Evolutionary conservation across 2,797 vertebrate genomes (phyloP).

Genomic region (Galaxias olidus): DNA sequence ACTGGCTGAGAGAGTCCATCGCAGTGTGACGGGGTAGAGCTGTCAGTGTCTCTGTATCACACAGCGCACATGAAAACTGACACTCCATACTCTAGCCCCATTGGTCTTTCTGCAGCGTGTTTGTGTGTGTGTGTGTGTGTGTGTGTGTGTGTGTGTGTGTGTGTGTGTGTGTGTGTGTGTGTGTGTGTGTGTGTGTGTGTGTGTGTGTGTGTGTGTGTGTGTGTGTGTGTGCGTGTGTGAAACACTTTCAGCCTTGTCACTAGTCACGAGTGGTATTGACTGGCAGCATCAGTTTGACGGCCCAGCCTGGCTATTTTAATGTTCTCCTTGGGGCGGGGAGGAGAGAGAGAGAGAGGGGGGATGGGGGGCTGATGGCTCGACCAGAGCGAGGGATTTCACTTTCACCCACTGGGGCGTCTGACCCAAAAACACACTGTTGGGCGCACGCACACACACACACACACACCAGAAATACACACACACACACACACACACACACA

Average conservation of each 20-base stretch:
- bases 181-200: conserved; percentile 4
- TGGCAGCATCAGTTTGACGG: conserved; percentile 20
- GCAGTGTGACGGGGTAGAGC: too few relatives aligned
- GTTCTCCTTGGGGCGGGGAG: conserved; percentile 57
- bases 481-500: conserved; percentile 13
- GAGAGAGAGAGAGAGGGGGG: conserved; percentile 53
- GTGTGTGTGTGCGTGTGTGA: not conserved
- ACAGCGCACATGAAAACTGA: too few relatives aligned
- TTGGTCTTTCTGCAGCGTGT: too few relatives aligned
- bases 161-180: conserved; percentile 42
- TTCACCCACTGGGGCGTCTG: conserved; percentile 29
- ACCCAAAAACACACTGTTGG: conserved; percentile 45
- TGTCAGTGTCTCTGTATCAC: too few relatives aligned
- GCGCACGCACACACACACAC: conserved; percentile 23
- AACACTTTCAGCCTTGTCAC: conserved; percentile 48
- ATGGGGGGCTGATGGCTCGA: too few relatives aligned
- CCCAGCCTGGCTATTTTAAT: conserved; percentile 65
- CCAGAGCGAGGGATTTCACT: conserved; percentile 44
- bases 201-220: too few relatives aligned
- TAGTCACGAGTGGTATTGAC: conserved; percentile 63
- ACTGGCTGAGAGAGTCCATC: too few relatives aligned
- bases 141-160: conserved; percentile 38
- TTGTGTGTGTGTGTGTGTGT: conserved; percentile 17
- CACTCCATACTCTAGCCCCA: too few relatives aligned
- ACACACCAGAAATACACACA: conserved; percentile 23